Percentiles rank a stretch among this genome's conserved stretches.
Conservation (phyloP, 1,140 invertebrate genomes). For the Formica exsecta region DNA sequence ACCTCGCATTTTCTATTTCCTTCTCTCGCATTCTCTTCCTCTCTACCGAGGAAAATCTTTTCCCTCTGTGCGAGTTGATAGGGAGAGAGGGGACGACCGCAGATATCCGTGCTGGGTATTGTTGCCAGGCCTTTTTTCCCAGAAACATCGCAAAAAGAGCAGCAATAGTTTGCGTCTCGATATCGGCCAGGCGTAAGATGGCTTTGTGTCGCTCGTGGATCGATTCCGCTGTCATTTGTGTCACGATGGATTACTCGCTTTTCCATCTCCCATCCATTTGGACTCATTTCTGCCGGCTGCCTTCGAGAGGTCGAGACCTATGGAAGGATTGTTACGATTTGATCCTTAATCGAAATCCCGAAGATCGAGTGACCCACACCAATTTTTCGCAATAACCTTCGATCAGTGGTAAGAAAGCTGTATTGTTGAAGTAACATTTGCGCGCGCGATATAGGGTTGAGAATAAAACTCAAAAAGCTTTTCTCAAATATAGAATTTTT, state of each 20-base stretch:
- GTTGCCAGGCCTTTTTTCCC: conserved; percentile 18
- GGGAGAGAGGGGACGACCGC: conserved; percentile 7
- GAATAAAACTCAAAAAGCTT: neutral
- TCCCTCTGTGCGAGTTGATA: conserved; percentile 54
- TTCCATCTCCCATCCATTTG: conserved; percentile 20
- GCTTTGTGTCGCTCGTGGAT: conserved; percentile 55
- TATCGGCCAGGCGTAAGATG: conserved; percentile 36
- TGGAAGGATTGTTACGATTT: conserved; percentile 45
- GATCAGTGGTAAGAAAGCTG: neutral
- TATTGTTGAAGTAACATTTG: conserved; percentile 19
- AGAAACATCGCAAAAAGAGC: conserved; percentile 20
- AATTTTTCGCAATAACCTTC: conserved; percentile 29
- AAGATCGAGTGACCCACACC: conserved; percentile 6
- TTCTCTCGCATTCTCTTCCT: neutral
- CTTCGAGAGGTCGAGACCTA: neutral
- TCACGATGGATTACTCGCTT: conserved; percentile 51
- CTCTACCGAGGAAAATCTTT: conserved; percentile 19
- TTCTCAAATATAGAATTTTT: neutral
- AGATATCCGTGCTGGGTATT: conserved; percentile 58
- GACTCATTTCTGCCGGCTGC: conserved; percentile 29
- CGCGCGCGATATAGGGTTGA: neutral
- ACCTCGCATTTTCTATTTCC: conserved; percentile 58
- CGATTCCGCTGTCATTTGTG: conserved; percentile 47
- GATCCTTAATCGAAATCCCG: conserved; percentile 25
- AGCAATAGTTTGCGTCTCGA: conserved; percentile 28